Evolutionary conservation across 2,797 vertebrate species (phyloP).

Genomic region (Oryzias dopingdopingensis): DNA sequence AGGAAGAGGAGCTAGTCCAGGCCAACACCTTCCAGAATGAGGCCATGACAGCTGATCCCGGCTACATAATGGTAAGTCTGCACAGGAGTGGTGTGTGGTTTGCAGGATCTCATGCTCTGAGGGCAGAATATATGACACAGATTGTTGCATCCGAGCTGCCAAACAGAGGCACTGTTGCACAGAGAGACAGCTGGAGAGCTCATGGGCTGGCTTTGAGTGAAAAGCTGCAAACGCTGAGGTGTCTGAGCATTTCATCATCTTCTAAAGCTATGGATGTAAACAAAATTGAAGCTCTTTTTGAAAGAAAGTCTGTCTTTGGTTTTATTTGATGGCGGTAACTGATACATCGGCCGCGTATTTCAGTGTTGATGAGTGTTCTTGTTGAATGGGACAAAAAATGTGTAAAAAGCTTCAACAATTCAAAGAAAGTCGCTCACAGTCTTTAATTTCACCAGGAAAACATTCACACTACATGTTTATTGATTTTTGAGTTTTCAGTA

Average conservation of each 20-base stretch:
- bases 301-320: no score
- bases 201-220: conserved; percentile 22
- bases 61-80: conserved; percentile 75
- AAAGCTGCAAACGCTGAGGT: conserved; percentile 34
- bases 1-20: conserved; percentile 88
- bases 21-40: conserved; percentile 96
- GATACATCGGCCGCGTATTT: no score
- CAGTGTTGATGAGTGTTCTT: no score
- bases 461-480: no score
- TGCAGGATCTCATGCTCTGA: neutral
- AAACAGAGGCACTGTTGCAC: conserved; percentile 72
- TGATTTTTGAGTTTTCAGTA: no score
- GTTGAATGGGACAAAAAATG: no score
- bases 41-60: conserved; percentile 78
- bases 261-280: conserved; percentile 19
- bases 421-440: no score
- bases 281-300: neutral
- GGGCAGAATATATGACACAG: conserved; percentile 4
- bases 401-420: no score
- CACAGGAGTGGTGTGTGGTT: neutral
- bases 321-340: no score
- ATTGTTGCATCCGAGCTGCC: conserved; percentile 38
- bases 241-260: conserved; percentile 48
- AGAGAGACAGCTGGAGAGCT: conserved; percentile 34
- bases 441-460: no score